These are phyloP conservation scores for Leptestheria dahalacensis DNA, from an alignment of 1,140 invertebrate species.

Conservation along the genomic window DNA sequence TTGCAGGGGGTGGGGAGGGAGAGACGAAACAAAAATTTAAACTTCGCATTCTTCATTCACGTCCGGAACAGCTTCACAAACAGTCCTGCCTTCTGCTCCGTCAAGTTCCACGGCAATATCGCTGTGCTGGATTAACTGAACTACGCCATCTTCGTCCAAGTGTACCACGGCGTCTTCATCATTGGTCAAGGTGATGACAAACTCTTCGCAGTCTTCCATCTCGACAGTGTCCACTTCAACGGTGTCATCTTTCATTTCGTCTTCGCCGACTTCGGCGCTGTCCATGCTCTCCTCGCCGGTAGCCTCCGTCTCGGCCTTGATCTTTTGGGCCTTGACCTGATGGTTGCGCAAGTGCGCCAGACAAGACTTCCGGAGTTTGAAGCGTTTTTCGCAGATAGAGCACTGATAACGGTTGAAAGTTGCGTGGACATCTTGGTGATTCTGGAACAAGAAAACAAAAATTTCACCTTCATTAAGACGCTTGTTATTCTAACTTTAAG, in stretches of 20 bases:
- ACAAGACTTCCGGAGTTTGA: constrained; percentile 12
- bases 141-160: constrained; percentile 1
- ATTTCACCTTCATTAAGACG: not conserved
- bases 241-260: not conserved
- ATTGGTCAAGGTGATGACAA: not conserved
- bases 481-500: no score
- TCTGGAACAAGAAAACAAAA: not conserved
- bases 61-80: not conserved
- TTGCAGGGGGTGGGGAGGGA: no score
- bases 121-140: not conserved
- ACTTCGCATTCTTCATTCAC: not conserved
- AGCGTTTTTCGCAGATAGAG: constrained; percentile 13
- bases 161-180: not conserved
- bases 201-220: not conserved
- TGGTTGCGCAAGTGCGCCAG: constrained; percentile 12
- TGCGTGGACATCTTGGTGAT: constrained; percentile 12
- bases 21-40: not conserved
- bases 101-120: not conserved
- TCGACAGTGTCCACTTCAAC: not conserved
- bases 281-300: not conserved
- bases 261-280: not conserved
- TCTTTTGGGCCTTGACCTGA: not conserved
- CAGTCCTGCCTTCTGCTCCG: not conserved
- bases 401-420: constrained; percentile 9
- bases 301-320: not conserved